phyloP scores from a whole-genome alignment of 2,797 vertebrate species.

The Enoplosus armatus region DNA sequence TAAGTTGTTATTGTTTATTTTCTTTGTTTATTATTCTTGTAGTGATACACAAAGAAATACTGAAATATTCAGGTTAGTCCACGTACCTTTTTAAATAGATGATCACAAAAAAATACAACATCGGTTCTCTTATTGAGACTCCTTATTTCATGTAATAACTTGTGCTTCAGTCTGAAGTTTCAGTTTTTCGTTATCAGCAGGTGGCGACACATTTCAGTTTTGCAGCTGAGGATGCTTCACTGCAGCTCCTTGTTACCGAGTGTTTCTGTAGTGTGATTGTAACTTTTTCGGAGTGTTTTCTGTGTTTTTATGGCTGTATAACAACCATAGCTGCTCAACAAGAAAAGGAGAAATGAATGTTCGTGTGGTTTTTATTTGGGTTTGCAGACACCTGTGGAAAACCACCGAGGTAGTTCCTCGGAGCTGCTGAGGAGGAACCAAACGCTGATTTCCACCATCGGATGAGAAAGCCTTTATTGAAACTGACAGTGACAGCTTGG shows the following conservation, averaged over 20 bases:
- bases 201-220: constrained; percentile 52
- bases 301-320: background rate
- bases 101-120: no score
- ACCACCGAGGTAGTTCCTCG: constrained; percentile 69
- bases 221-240: background rate
- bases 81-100: background rate
- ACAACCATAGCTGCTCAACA: constrained; percentile 8
- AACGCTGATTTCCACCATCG: background rate
- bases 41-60: background rate
- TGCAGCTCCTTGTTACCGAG: background rate
- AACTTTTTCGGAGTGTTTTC: background rate
- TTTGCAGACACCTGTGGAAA: constrained; percentile 74
- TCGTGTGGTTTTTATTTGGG: constrained; percentile 41
- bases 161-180: background rate
- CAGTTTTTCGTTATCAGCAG: constrained; percentile 42
- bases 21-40: background rate
- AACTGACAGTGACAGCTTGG: background rate
- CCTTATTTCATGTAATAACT: background rate
- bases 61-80: background rate
- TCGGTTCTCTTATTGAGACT: background rate
- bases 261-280: background rate
- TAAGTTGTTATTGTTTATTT: no score
- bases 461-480: constrained; percentile 18
- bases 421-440: constrained; percentile 43
- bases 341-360: constrained; percentile 57